Evolutionary conservation across 2,888 invertebrate species (phyloP), one percentile per base, ranked within the genome.

Genomic region (Cataglyphis cursor): DNA sequence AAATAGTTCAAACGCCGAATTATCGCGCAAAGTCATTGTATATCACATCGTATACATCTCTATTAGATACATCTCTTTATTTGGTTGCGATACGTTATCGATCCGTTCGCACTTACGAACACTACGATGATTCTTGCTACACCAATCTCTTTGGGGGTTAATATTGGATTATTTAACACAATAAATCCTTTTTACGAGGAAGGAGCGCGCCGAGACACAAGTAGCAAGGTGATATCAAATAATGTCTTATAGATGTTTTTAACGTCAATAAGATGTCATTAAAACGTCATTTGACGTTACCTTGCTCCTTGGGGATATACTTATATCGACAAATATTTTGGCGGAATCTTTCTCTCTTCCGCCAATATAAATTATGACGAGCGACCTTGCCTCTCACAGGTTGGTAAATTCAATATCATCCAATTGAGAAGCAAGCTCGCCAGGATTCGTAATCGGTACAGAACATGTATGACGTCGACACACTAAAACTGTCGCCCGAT

Each of bases 381-480:
- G 0, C 12, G 3, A n/a, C 8, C n/a, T 51, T 18, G 6, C 10
- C 9, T 6, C 1, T 78, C 59, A 80, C 24, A 57, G 12, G 21
- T 61, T 51, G 4, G n/a, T 21, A 28, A 51, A 10, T 24, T 21
- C 12, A 28, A 48, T 51, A 57, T 88, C 73, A 1, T 88, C 83
- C 12, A 97, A 95, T 28, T 97, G 94, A 28, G 95, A 95, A 82
- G 96, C 96, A 12, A 97, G 95, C 80, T 97, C 96, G 21, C 96
- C 96, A 0, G 97, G 96, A 75, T 96, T 96, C 0, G 96, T 97
- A 66, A 97, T 97, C 2, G 98, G 98, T 76, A 97, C 95, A 6
- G 97, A 97, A 94, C 98, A 98, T 1, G 97, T 96, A 93, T 96
- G 97, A 90, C 97, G 96, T 8, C 97, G 96, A 93, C 98, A 98